Base-by-base conservation (phyloP, 2,113 vertebrate genomes). In the Nannospalax galili region DNA sequence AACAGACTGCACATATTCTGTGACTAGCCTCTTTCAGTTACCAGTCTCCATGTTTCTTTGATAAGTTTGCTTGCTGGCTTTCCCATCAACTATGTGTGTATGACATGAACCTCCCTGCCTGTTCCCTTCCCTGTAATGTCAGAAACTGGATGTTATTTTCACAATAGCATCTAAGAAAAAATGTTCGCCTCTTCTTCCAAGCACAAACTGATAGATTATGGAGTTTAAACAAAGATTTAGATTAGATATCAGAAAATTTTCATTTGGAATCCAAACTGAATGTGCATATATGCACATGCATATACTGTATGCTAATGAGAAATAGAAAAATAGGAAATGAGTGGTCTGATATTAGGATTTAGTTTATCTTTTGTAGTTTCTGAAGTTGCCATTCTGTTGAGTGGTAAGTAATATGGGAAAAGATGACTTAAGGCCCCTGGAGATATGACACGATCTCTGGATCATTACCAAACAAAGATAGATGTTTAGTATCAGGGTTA, bases 161-260 rank as follows among this genome's bases (percentile, higher is more conserved):
- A 84, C 22, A 62, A 24, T 20, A 37, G 32, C 9, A 58, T 92
- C n/a, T 73, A n/a, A n/a, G n/a, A 24, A 58, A 37, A 16, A 70
- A 87, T 58, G 26, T 4, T 94, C 64, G 58, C 75, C 22, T 88
- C 24, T 64, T 95, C 32, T 92, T 88, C 52, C 60, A 79, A 75
- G 60, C 58, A n/a, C 14, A 92, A 77, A 56, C 7, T 87, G 69
- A 65, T 89, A 90, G 56, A 1, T 15, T 91, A n/a, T 88, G 67
- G 52, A 22, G 67, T 72, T 93, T 81, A 74, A 88, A 91, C 1
- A 88, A 77, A 7, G 35, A 72, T 62, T 56, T 91, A 64, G 67
- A 48, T 89, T 58, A 81, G 26, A n/a, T 58, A 80, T 0, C 17
- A 56, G 52, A 37, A 60, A 73, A 56, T 90, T 42, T 79, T 88